Conservation (phyloP, 2,888 invertebrate genomes). For the Cephus runcator region DNA sequence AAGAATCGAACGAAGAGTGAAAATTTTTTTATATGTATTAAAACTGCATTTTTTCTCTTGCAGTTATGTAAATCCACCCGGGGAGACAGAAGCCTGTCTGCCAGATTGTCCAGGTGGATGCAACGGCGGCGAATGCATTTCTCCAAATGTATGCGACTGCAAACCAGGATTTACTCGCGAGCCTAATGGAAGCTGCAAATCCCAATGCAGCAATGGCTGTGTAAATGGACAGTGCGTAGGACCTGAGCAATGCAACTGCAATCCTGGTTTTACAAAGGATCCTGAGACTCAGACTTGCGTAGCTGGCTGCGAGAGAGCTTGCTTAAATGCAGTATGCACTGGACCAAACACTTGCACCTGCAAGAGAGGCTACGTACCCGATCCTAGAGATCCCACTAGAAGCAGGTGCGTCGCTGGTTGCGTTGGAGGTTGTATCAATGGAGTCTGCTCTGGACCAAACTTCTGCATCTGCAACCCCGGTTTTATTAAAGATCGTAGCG, state of each 20-base stretch:
- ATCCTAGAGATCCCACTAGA: slow-evolving; percentile 41
- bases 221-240: slow-evolving; percentile 67
- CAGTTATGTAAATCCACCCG: slow-evolving; percentile 51
- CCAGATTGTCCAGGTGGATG: slow-evolving; percentile 48
- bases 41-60: slow-evolving; percentile 8
- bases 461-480: slow-evolving; percentile 80
- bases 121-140: slow-evolving; percentile 37
- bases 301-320: slow-evolving; percentile 60
- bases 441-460: slow-evolving; percentile 78
- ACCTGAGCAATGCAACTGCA: slow-evolving; percentile 70
- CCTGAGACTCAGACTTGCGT: slow-evolving; percentile 46
- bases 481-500: slow-evolving; percentile 72
- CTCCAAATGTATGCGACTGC: slow-evolving; percentile 53
- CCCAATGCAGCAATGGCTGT: slow-evolving; percentile 62
- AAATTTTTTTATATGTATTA: background rate
- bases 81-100: slow-evolving; percentile 48
- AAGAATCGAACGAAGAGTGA: slow-evolving; percentile 3
- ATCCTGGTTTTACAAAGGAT: slow-evolving; percentile 63
- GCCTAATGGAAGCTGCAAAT: slow-evolving; percentile 59
- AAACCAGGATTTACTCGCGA: slow-evolving; percentile 45
- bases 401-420: slow-evolving; percentile 72
- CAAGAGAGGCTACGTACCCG: slow-evolving; percentile 62
- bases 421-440: slow-evolving; percentile 78
- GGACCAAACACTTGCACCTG: slow-evolving; percentile 61
- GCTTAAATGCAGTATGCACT: slow-evolving; percentile 68